Percentiles rank a stretch among this genome's conserved stretches.
phyloP scores from a whole-genome alignment of 2,888 invertebrate species.

The Lottia scabra region DNA sequence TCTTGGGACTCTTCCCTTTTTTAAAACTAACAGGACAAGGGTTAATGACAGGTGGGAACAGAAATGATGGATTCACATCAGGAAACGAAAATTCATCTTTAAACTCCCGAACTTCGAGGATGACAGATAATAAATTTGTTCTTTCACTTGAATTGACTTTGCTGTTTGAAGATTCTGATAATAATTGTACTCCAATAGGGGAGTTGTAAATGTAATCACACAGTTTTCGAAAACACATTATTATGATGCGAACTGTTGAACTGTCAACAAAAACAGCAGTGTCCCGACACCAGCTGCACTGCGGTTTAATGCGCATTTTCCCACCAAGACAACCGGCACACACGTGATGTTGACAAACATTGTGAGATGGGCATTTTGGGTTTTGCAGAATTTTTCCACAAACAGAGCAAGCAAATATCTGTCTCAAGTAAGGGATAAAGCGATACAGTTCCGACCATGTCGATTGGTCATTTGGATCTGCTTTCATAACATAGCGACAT shows the following conservation, averaged over 20 bases:
- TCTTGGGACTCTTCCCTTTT: neutral
- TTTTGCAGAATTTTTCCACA: conserved; percentile 86
- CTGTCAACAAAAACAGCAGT: conserved; percentile 86
- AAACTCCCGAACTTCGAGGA: conserved; percentile 55
- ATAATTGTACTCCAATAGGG: conserved; percentile 42
- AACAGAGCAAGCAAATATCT: conserved; percentile 89
- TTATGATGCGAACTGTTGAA: conserved; percentile 81
- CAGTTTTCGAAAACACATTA: conserved; percentile 89
- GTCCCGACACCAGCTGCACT: conserved; percentile 87
- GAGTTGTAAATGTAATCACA: conserved; percentile 82
- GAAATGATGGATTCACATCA: neutral
- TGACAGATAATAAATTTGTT: conserved; percentile 43
- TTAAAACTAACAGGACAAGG: neutral
- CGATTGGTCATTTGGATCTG: conserved; percentile 76
- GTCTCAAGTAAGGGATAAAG: conserved; percentile 85
- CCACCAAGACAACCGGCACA: conserved; percentile 87
- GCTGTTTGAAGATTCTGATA: conserved; percentile 40
- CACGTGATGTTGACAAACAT: conserved; percentile 88
- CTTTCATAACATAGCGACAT: conserved; percentile 82
- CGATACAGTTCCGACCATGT: conserved; percentile 86
- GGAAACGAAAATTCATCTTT: conserved; percentile 32
- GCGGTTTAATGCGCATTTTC: conserved; percentile 85
- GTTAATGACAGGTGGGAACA: neutral
- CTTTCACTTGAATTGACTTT: conserved; percentile 38
- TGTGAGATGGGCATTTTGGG: conserved; percentile 82